These are phyloP conservation scores for Anser cygnoides DNA, from an alignment of 2,113 vertebrate species.

Conservation along the genomic window DNA sequence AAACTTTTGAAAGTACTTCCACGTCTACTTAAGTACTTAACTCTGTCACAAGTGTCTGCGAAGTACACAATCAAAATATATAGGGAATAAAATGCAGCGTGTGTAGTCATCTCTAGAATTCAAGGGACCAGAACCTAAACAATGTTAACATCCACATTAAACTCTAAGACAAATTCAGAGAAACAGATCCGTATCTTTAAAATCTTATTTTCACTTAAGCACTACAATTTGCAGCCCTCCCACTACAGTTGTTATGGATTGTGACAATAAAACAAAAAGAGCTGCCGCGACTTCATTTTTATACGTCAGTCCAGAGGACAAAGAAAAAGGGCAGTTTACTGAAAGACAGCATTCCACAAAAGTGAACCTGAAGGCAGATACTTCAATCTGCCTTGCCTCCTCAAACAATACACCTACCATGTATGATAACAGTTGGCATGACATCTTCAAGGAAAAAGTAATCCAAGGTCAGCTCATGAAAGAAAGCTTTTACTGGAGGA, in stretches of 20 bases:
- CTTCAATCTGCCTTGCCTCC: slow-evolving; percentile 4
- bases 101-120: background rate
- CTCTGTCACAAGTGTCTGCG: background rate
- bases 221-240: background rate
- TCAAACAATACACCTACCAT: background rate
- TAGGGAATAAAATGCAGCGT: background rate
- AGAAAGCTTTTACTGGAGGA: slow-evolving; percentile 16
- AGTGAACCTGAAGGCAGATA: background rate
- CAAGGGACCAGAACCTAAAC: background rate
- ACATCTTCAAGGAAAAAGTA: background rate
- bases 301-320: background rate
- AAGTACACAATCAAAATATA: background rate
- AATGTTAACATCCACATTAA: background rate
- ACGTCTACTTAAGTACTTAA: background rate
- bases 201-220: background rate
- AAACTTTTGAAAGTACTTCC: background rate
- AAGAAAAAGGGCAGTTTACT: background rate
- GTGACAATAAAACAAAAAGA: background rate
- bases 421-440: background rate
- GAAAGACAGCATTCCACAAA: background rate
- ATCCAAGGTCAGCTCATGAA: slow-evolving; percentile 45
- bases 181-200: background rate
- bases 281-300: background rate
- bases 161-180: background rate
- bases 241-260: background rate